Conservation (phyloP, 1,140 invertebrate species). For the Sesamia nonagrioides region DNA sequence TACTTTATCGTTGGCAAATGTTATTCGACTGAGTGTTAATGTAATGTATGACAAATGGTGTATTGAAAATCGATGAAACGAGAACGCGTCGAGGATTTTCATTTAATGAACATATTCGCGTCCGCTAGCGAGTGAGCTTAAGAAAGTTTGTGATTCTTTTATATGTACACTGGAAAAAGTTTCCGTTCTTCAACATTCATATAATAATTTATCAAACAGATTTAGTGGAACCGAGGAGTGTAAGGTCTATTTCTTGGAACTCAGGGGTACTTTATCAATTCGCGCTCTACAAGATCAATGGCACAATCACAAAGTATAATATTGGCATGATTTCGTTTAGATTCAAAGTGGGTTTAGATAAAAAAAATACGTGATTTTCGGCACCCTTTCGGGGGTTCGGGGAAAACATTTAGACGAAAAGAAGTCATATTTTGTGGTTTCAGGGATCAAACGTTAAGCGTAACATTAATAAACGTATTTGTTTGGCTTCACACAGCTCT, state of each 20-base stretch:
- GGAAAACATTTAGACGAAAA: not conserved
- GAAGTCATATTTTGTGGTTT: not conserved
- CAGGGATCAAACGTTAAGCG: not conserved
- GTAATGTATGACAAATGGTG: slow-evolving; percentile 42
- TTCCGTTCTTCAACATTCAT: not conserved
- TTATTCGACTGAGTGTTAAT: slow-evolving; percentile 44
- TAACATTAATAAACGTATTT: slow-evolving; percentile 26
- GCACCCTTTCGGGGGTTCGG: not conserved
- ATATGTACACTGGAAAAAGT: not conserved
- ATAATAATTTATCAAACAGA: slow-evolving; percentile 25
- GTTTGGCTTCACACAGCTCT: slow-evolving; percentile 25
- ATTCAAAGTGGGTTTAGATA: not conserved
- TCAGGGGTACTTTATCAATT: not conserved
- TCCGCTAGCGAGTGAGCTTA: not conserved
- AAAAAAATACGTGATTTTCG: slow-evolving; percentile 1
- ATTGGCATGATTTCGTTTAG: slow-evolving; percentile 18
- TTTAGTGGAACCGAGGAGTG: slow-evolving; percentile 13
- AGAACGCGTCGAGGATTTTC: not conserved
- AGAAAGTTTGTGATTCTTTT: not conserved
- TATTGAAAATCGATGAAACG: slow-evolving; percentile 36
- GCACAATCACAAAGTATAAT: slow-evolving; percentile 10
- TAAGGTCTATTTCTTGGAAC: slow-evolving; percentile 14
- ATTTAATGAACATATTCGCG: slow-evolving; percentile 8
- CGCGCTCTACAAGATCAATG: slow-evolving; percentile 13
- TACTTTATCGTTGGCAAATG: slow-evolving; percentile 46